Percentiles rank a stretch among this genome's conserved stretches.
phyloP scores from a whole-genome alignment of 64 coral and sea anemone species.

The Trachythela sp. region DNA sequence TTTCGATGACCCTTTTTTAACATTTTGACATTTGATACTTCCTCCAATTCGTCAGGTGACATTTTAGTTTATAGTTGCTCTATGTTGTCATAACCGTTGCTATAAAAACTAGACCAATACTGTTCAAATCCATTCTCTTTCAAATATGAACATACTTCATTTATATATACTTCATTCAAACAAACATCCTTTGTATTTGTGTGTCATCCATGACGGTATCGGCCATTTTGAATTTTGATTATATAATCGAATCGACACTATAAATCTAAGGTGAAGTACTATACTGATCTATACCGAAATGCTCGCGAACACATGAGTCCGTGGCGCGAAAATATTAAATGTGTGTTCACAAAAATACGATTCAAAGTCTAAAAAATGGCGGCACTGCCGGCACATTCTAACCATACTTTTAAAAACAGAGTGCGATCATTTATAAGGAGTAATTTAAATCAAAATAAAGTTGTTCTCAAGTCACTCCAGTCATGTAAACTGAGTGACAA shows the following conservation, averaged over 20 bases:
- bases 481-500: neutral
- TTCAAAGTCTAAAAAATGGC: no score
- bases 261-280: no score
- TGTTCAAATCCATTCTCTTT: neutral
- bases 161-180: neutral
- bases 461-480: neutral
- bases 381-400: no score
- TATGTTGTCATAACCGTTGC: neutral
- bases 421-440: neutral
- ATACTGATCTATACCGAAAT: no score
- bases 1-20: constrained; percentile 1
- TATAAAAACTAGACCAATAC: neutral
- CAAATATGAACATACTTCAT: neutral
- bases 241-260: neutral
- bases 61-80: neutral
- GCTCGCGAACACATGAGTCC: no score
- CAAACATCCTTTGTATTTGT: no score
- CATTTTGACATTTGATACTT: neutral
- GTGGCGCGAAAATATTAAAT: no score
- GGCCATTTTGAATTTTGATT: neutral
- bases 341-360: no score
- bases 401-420: neutral
- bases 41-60: neutral
- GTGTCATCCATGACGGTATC: neutral
- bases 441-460: neutral